Conservation (phyloP, 2,797 vertebrate genomes). For the Pelobates cultripes region DNA sequence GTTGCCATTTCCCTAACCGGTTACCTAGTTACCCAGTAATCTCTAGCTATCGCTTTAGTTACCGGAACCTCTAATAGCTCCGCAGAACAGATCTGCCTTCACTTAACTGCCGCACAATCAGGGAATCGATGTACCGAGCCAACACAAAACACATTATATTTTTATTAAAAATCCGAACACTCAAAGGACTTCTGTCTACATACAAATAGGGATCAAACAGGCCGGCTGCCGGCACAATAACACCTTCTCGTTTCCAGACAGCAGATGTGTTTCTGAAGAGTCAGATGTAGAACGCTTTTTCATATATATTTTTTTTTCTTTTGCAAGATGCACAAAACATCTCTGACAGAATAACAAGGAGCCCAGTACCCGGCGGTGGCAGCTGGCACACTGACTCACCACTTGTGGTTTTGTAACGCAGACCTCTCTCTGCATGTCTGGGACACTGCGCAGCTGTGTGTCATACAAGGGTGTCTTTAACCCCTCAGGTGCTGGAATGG, state of each 20-base stretch:
- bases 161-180: conserved; percentile 48
- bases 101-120: conserved; percentile 35
- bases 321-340: conserved; percentile 49
- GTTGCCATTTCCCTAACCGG: not conserved
- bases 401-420: conserved; percentile 63
- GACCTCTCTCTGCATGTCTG: conserved; percentile 64
- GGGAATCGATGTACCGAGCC: conserved; percentile 35
- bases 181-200: conserved; percentile 51
- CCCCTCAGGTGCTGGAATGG: not conserved
- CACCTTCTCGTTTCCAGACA: conserved; percentile 40
- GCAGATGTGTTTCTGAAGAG: conserved; percentile 52
- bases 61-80: not conserved
- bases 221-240: conserved; percentile 17
- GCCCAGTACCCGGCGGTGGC: conserved; percentile 58
- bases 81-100: not conserved
- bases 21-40: not conserved
- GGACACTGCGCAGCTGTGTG: conserved; percentile 68
- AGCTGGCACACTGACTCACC: conserved; percentile 66
- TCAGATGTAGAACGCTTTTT: conserved; percentile 56
- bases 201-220: conserved; percentile 48
- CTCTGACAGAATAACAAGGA: conserved; percentile 63
- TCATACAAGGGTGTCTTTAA: conserved; percentile 49
- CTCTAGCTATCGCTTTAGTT: not conserved
- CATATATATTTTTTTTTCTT: conserved; percentile 18
- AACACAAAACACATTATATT: conserved; percentile 52